Evolutionary conservation across 2,113 vertebrate species (phyloP).

Genomic region (Lucifuga dentata): DNA sequence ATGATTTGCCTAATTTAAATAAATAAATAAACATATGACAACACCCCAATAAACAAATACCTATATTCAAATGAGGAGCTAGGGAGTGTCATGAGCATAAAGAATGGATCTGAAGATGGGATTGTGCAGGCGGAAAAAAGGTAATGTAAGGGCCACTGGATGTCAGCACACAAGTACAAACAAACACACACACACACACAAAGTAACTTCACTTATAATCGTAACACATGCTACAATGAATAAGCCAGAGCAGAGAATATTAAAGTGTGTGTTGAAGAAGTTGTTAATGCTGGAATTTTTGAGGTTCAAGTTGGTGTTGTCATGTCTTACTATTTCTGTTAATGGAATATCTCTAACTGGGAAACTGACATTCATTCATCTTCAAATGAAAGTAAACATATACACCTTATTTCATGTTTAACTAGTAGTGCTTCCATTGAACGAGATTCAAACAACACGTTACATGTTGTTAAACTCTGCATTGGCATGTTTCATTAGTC

Average conservation of each 20-base stretch:
- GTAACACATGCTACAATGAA: slow-evolving; percentile 5
- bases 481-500: no score
- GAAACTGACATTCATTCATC: no score
- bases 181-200: background rate
- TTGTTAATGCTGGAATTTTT: slow-evolving; percentile 3
- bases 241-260: background rate
- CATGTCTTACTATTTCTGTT: no score
- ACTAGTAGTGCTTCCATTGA: no score
- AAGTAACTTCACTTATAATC: slow-evolving; percentile 28
- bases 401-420: no score
- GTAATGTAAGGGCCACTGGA: slow-evolving; percentile 66
- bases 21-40: slow-evolving; percentile 82
- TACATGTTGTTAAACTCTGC: no score
- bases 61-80: slow-evolving; percentile 80
- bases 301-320: background rate
- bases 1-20: slow-evolving; percentile 81
- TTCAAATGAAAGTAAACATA: no score
- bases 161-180: slow-evolving; percentile 36
- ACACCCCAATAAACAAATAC: slow-evolving; percentile 79
- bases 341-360: no score
- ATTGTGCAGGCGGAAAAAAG: slow-evolving; percentile 64
- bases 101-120: slow-evolving; percentile 62
- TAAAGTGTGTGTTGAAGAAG: background rate
- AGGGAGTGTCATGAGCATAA: slow-evolving; percentile 51
- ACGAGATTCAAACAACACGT: no score